These are phyloP conservation scores for Apis laboriosa DNA, from an alignment of 1,140 invertebrate genomes.

Conservation along the genomic window DNA sequence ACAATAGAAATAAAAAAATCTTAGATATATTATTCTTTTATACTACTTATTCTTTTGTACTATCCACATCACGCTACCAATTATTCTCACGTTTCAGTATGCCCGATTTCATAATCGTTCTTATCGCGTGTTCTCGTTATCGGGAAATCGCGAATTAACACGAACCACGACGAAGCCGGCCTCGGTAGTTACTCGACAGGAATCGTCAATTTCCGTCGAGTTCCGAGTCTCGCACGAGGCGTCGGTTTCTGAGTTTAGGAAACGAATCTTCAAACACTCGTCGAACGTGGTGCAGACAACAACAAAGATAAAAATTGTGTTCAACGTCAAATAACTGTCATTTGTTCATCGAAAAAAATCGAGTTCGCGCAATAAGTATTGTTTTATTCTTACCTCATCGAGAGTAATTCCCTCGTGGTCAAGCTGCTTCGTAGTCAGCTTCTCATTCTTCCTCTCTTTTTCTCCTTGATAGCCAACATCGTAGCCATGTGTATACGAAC, in stretches of 20 bases:
- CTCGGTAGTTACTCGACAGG: slow-evolving; percentile 22
- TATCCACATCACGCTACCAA: background rate
- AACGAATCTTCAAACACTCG: slow-evolving; percentile 20
- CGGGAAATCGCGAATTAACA: slow-evolving; percentile 34
- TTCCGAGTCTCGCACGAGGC: background rate
- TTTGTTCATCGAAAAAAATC: background rate
- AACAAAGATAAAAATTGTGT: background rate
- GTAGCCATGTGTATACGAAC: slow-evolving; percentile 18
- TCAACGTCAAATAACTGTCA: background rate
- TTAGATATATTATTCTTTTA: background rate
- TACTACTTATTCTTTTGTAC: background rate
- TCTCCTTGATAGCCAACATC: slow-evolving; percentile 54
- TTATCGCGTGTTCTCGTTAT: slow-evolving; percentile 34
- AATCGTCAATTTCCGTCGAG: slow-evolving; percentile 42
- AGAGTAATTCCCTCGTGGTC: slow-evolving; percentile 57
- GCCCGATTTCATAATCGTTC: slow-evolving; percentile 14
- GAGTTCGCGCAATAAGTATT: background rate
- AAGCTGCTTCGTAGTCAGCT: slow-evolving; percentile 69
- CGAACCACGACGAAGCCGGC: background rate
- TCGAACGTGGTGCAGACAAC: background rate
- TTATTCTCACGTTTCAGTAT: slow-evolving; percentile 7
- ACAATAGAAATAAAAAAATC: background rate
- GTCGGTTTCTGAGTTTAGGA: background rate
- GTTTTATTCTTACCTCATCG: slow-evolving; percentile 69
- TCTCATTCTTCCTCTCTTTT: slow-evolving; percentile 68